A percentile compares a stretch with the other conserved stretches of the same genome.
Evolutionary conservation across 2,888 invertebrate species (phyloP).

Genomic region (Heliconius aoede): DNA sequence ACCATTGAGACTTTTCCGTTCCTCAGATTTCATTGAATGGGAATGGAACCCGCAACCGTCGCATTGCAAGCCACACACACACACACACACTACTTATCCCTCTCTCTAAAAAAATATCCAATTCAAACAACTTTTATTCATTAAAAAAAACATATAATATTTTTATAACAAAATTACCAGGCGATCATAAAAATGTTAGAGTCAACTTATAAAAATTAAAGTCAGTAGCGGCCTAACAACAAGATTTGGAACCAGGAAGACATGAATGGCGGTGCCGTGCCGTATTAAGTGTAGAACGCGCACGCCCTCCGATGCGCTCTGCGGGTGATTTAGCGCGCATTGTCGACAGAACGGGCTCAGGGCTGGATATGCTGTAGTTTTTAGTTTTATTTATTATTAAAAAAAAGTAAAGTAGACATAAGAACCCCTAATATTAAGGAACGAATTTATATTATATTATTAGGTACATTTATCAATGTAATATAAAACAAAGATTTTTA

Average conservation of each 20-base stretch:
- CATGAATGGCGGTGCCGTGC: constrained; percentile 49
- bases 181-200: constrained; percentile 36
- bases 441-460: no score
- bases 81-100: no score
- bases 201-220: constrained; percentile 9
- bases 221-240: constrained; percentile 47
- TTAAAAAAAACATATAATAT: background rate
- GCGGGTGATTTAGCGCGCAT: constrained; percentile 77
- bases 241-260: constrained; percentile 56
- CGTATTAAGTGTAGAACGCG: constrained; percentile 55
- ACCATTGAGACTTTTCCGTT: no score
- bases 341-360: constrained; percentile 61
- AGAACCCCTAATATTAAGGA: no score
- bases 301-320: constrained; percentile 58
- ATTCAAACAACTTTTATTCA: background rate
- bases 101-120: no score
- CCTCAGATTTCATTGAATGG: no score
- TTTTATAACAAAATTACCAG: constrained; percentile 40
- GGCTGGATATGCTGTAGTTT: constrained; percentile 56
- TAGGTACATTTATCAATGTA: no score
- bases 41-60: no score
- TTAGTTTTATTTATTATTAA: background rate
- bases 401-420: no score
- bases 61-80: no score
- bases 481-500: no score